Evolutionary conservation across 1,140 invertebrate genomes (phyloP).

Genomic region (Drosophila tsacasi): DNA sequence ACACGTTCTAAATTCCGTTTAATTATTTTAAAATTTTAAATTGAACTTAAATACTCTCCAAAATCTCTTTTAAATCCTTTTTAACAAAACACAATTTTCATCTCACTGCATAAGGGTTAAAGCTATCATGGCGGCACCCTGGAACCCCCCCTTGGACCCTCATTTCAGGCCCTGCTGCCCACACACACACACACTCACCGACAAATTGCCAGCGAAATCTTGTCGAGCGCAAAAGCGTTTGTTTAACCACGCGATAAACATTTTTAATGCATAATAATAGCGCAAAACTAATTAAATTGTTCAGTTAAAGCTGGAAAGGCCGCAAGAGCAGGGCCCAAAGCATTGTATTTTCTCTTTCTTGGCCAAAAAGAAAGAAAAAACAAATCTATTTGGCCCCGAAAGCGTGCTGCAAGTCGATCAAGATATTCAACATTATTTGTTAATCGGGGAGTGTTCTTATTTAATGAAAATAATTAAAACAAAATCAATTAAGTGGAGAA

Average conservation of each 20-base stretch:
- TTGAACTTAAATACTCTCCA: too few species aligned
- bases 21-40: too few species aligned
- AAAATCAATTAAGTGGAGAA: constrained; percentile 12
- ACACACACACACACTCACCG: background rate
- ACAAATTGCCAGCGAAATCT: constrained; percentile 31
- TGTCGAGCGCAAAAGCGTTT: constrained; percentile 51
- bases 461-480: constrained; percentile 12
- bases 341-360: constrained; percentile 30
- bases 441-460: background rate
- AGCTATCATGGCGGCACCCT: constrained; percentile 6
- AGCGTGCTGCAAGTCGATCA: constrained; percentile 22
- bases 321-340: background rate
- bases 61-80: too few species aligned
- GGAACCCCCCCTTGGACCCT: background rate
- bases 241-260: constrained; percentile 64
- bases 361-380: constrained; percentile 17
- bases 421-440: constrained; percentile 9
- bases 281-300: constrained; percentile 57
- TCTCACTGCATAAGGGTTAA: constrained; percentile 8
- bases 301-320: constrained; percentile 20
- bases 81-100: background rate
- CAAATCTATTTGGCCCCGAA: constrained; percentile 32
- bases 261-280: constrained; percentile 68
- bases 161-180: constrained; percentile 17
- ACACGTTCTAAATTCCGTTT: too few species aligned